These are phyloP conservation scores for Cheumatopsyche charites DNA, from an alignment of 1,140 invertebrate species.

Conservation along the genomic window DNA sequence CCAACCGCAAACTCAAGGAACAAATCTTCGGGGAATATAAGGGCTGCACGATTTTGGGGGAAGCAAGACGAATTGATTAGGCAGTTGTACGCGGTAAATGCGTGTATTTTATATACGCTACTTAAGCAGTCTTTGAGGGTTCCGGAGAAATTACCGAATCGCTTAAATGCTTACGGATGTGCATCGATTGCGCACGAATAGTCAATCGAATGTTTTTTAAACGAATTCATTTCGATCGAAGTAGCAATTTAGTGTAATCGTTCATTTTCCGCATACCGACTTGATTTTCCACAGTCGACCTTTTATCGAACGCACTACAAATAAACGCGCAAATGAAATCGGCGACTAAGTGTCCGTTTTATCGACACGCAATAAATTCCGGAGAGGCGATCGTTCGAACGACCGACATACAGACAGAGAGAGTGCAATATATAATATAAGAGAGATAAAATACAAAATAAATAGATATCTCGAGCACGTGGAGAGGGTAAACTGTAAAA, in stretches of 20 bases:
- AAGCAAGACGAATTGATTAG: constrained; percentile 45
- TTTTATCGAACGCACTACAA: neutral
- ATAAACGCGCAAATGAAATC: constrained; percentile 9
- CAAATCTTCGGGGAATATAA: constrained; percentile 50
- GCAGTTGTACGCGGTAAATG: constrained; percentile 32
- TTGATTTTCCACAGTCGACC: neutral
- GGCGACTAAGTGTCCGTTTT: constrained; percentile 19
- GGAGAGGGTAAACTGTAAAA: neutral
- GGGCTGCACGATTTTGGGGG: constrained; percentile 5
- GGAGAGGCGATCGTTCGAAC: neutral
- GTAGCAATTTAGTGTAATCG: too few relatives aligned
- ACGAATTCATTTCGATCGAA: too few relatives aligned
- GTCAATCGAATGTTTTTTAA: too few relatives aligned
- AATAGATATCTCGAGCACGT: too few relatives aligned
- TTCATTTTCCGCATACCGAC: neutral
- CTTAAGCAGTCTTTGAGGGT: constrained; percentile 48
- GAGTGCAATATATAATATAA: too few relatives aligned
- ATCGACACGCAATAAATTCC: constrained; percentile 21
- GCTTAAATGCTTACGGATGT: constrained; percentile 16
- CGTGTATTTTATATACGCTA: constrained; percentile 43
- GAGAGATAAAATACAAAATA: too few relatives aligned
- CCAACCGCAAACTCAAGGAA: constrained; percentile 49
- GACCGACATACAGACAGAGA: too few relatives aligned
- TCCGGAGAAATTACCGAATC: constrained; percentile 5
- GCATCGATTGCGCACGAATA: neutral